Evolutionary conservation across 1,140 invertebrate species (phyloP).

Genomic region (Dinothrombium tinctorium): DNA sequence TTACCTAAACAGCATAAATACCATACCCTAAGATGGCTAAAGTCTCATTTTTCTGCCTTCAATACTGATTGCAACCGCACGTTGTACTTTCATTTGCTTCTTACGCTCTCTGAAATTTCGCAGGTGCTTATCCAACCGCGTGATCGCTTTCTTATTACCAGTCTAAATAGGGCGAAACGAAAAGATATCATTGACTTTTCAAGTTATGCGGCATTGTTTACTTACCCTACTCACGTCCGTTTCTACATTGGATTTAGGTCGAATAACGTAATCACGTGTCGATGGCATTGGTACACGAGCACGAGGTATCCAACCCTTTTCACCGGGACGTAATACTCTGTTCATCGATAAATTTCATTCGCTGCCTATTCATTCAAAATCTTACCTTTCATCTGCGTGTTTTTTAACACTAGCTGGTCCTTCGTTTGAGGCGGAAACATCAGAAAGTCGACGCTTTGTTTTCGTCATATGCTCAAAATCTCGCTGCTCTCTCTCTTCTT

Average conservation of each 20-base stretch:
- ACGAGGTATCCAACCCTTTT: slow-evolving; percentile 77
- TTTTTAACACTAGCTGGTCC: slow-evolving; percentile 22
- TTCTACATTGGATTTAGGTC: slow-evolving; percentile 74
- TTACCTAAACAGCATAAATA: background rate
- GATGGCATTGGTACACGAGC: slow-evolving; percentile 85
- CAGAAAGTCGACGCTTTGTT: slow-evolving; percentile 3
- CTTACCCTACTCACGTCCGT: slow-evolving; percentile 41
- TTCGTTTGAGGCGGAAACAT: slow-evolving; percentile 13
- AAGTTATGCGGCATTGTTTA: background rate
- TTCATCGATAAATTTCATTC: too few relatives aligned
- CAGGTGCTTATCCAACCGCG: slow-evolving; percentile 69
- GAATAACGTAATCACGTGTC: slow-evolving; percentile 82
- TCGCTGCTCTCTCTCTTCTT: slow-evolving; percentile 45
- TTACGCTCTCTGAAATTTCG: slow-evolving; percentile 67
- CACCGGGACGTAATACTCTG: slow-evolving; percentile 40
- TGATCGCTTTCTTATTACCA: slow-evolving; percentile 53
- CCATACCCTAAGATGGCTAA: background rate
- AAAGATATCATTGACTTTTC: slow-evolving; percentile 8
- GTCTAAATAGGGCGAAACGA: slow-evolving; percentile 17
- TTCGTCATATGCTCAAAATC: slow-evolving; percentile 68
- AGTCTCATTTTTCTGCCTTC: slow-evolving; percentile 49
- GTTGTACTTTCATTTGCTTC: slow-evolving; percentile 41
- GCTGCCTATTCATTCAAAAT: background rate
- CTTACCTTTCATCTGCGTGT: slow-evolving; percentile 2
- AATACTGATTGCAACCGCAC: slow-evolving; percentile 77